Base-by-base conservation (phyloP, 35 echinoderm and acorn worm species). In the Apostichopus parvimensis region DNA sequence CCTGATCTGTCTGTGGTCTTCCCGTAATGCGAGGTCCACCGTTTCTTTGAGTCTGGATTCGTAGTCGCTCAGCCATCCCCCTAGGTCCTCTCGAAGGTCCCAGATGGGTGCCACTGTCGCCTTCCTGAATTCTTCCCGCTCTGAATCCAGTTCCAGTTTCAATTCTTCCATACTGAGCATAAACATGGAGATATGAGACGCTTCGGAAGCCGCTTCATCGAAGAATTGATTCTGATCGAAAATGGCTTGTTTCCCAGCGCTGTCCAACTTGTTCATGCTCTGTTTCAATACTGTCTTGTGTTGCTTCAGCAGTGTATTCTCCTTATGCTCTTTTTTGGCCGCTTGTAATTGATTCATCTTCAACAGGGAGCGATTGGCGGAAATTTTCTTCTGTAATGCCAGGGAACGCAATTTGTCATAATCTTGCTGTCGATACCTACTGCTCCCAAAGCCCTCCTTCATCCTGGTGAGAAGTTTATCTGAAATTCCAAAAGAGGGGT, bases 141-240 rank as follows among this genome's bases (percentile, higher is more conserved):
- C 87, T 20, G 80, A 88, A 1, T 77, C 71, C 5, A 92, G 18
- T 52, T 95, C 78, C 14, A 96, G 57, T 25, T 87, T 55, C 25
- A 93, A 93, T 56, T 98, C 97, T 70, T 98, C 95, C 13, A 90
- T 93, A 26, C 94, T 95, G 55, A 98, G 87, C 97, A 98, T 98
- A 65, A 98, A 98, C 94, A 95, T 94, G 12, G 94, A 87, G 14
- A 98, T 93, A 59, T 81, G 77, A 3, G 95, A 96, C 14, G 80
- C 76, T 83, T 98, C 97, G 9, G 95, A 93, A 13, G 92, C 89
- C 15, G 91, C 87, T 57, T 88, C 59, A 11, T 94, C 93, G 58
- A 98, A 92, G 26, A 88, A 68, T 25, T 78, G 28, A 23, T 88
- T 85, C 65, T 87, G 95, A 22, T 95, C 97, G 3, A 57, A 55